Evolutionary conservation across 2,113 vertebrate genomes (phyloP), one percentile per base, ranked within the genome.

Genomic region (Tiliqua scincoides): DNA sequence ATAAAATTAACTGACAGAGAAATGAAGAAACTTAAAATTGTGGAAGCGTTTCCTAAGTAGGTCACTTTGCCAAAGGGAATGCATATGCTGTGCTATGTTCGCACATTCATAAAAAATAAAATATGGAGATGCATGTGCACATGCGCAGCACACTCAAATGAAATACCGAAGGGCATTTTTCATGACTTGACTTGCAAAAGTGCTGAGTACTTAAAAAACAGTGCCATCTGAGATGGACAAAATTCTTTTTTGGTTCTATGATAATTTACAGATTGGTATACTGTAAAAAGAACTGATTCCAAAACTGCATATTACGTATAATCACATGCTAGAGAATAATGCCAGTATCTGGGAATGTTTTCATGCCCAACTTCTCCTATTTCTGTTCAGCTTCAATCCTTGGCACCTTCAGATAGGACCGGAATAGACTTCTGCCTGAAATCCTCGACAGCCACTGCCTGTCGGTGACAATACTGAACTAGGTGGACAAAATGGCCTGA

Each of bases 21-120:
- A 91, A 4, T 25, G 35, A 78, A 80, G 82, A 91, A 40, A 91
- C 88, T 82, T 89, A n/a, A 68, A 83, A 62, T 59, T 72, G 25
- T 91, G 83, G 88, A 91, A 93, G 35, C 27, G 89, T 11, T n/a
- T 93, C 20, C 30, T 70, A 94, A 92, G 71, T 93, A 91, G 92
- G 89, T 93, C 88, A 88, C 30, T 80, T 61, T 43, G 67, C 88
- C 89, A 88, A 91, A 89, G 91, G 77, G 79, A 91, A 79, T 88
- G 59, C 62, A 62, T 67, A 1, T 35, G 30, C 84, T 88, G 43
- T 89, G 7, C 85, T 92, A 37, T 75, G 78, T 37, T 91, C 70
- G 82, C 89, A 79, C 40, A n/a, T 71, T 84, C 0, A 0, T 27
- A 75, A 74, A 86, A 63, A 91, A 80, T 17, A 72, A 35, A 11